A percentile compares a stretch with the other conserved stretches of the same genome.
Conservation (phyloP, 2,888 invertebrate genomes). For the Epistrophe grossulariae region DNA sequence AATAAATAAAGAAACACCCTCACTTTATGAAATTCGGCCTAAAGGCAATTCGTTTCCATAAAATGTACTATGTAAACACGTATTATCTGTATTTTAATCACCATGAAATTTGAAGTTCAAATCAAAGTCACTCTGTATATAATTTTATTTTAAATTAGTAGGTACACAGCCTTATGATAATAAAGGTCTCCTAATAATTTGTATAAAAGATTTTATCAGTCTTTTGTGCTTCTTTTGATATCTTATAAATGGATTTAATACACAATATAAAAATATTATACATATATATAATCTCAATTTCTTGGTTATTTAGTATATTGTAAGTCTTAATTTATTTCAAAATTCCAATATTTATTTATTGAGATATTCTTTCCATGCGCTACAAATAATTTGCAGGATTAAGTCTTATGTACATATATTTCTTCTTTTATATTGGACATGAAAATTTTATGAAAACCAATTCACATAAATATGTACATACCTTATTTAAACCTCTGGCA, state of each 20-base stretch:
- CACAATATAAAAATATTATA: background rate
- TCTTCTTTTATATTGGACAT: background rate
- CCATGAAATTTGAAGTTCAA: no score
- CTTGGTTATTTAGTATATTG: no score
- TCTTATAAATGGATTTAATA: background rate
- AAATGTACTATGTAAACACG: no score
- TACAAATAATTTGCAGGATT: background rate
- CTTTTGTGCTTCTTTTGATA: background rate
- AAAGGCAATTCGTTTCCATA: no score
- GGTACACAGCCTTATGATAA: background rate
- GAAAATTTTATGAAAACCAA: conserved; percentile 9
- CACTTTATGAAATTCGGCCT: no score
- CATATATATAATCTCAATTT: background rate
- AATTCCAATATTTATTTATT: background rate
- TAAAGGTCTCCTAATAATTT: background rate
- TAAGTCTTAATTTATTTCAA: background rate
- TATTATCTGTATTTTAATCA: no score
- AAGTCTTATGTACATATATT: background rate
- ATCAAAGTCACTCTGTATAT: no score
- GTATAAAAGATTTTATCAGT: background rate
- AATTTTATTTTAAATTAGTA: no score
- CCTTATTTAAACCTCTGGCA: background rate
- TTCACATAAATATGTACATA: background rate
- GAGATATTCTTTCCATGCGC: background rate
- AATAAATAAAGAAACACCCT: no score